These are phyloP conservation scores for Lethenteron reissneri DNA, from an alignment of 2,113 vertebrate species.

Conservation along the genomic window DNA sequence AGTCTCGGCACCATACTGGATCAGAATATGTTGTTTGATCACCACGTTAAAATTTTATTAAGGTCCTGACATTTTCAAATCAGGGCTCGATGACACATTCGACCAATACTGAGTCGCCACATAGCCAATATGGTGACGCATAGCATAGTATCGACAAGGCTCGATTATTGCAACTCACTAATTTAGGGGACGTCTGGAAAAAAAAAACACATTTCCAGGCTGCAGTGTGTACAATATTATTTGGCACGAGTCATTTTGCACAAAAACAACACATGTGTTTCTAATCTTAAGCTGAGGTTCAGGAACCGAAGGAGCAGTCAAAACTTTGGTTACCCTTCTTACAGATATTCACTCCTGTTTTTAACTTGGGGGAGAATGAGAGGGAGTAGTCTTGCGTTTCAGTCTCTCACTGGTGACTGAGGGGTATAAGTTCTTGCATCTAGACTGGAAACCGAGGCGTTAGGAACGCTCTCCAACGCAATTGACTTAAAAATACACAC, in stretches of 20 bases:
- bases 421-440: constrained; percentile 1
- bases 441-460: background rate
- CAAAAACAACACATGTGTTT: background rate
- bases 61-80: too few species aligned
- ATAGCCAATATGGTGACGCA: too few species aligned
- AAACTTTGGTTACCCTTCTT: constrained; percentile 1
- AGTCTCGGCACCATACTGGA: too few species aligned
- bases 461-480: constrained; percentile 5
- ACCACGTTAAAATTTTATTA: too few species aligned
- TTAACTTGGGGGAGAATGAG: background rate
- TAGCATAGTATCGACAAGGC: too few species aligned
- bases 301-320: constrained; percentile 2
- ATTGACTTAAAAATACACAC: constrained; percentile 7
- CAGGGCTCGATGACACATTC: too few species aligned
- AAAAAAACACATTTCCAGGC: too few species aligned
- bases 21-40: too few species aligned
- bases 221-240: too few species aligned
- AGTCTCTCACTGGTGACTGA: background rate
- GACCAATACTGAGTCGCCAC: too few species aligned
- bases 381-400: background rate
- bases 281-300: constrained; percentile 2
- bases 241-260: background rate
- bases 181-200: too few species aligned
- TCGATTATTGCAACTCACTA: too few species aligned
- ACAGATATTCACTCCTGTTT: constrained; percentile 6